These are phyloP conservation scores for Cotesia vestalis DNA, from an alignment of 1,140 invertebrate genomes.

Conservation along the genomic window DNA sequence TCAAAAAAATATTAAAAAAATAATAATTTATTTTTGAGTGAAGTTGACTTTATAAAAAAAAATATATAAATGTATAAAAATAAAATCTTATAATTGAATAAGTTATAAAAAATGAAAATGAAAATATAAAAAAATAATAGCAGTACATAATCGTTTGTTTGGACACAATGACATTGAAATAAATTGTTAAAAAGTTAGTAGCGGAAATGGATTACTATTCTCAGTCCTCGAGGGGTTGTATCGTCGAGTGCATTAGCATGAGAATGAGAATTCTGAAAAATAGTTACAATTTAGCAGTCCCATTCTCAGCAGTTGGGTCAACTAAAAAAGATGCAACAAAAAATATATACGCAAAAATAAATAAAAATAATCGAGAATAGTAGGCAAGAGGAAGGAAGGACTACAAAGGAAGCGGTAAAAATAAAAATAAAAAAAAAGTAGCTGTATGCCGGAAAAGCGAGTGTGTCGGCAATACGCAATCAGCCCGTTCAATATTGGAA, in stretches of 20 bases:
- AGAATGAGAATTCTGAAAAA: conserved; percentile 21
- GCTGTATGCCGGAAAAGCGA: conserved; percentile 24
- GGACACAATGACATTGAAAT: conserved; percentile 22
- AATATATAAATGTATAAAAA: too few species aligned
- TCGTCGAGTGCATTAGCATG: conserved; percentile 29
- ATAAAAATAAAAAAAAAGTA: conserved; percentile 20
- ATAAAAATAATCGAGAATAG: not conserved
- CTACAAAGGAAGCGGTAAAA: not conserved
- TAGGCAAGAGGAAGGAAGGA: not conserved
- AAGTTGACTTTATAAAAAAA: too few species aligned
- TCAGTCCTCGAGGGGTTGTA: not conserved
- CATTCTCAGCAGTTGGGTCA: not conserved
- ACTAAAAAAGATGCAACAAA: not conserved
- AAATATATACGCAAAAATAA: not conserved
- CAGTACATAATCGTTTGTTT: conserved; percentile 11
- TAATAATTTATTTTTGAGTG: too few species aligned
- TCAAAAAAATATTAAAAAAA: too few species aligned
- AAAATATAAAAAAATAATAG: conserved; percentile 5
- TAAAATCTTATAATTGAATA: too few species aligned
- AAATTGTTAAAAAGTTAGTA: conserved; percentile 17
- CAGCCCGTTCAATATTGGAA: conserved; percentile 40
- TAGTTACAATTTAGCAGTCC: conserved; percentile 26
- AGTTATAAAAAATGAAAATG: too few species aligned
- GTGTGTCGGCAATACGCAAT: conserved; percentile 20
- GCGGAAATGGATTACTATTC: conserved; percentile 1